These are phyloP conservation scores for Drosophila quinaria DNA, from an alignment of 2,888 invertebrate species.

Conservation along the genomic window DNA sequence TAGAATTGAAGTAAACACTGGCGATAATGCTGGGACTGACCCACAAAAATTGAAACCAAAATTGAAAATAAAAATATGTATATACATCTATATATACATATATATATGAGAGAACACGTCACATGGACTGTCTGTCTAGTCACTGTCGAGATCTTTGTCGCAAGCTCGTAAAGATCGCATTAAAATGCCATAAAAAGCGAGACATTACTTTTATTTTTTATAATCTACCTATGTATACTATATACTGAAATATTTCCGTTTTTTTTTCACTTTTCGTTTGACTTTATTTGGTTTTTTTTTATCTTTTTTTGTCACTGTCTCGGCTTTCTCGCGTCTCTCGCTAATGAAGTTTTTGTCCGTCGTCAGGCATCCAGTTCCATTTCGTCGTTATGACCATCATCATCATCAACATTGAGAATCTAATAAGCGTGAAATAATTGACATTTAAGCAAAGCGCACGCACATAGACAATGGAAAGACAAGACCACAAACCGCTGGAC, in stretches of 20 bases:
- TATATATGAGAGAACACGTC: background rate
- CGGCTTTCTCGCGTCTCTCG: slow-evolving; percentile 48
- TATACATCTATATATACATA: background rate
- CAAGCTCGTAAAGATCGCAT: slow-evolving; percentile 72
- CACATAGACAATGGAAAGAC: slow-evolving; percentile 69
- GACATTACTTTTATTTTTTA: slow-evolving; percentile 67
- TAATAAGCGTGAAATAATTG: slow-evolving; percentile 82
- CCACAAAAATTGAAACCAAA: slow-evolving; percentile 43
- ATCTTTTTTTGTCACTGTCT: slow-evolving; percentile 20
- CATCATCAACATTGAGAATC: slow-evolving; percentile 60
- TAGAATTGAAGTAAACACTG: background rate
- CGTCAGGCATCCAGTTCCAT: slow-evolving; percentile 31
- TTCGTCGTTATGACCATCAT: slow-evolving; percentile 18
- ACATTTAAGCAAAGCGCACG: slow-evolving; percentile 79
- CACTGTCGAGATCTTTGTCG: slow-evolving; percentile 63
- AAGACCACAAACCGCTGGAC: slow-evolving; percentile 29
- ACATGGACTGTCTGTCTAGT: slow-evolving; percentile 26
- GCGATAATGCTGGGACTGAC: slow-evolving; percentile 34
- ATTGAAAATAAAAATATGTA: background rate
- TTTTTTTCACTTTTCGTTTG: slow-evolving; percentile 54
- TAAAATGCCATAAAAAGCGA: slow-evolving; percentile 67
- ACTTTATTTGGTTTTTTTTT: slow-evolving; percentile 19
- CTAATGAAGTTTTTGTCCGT: slow-evolving; percentile 45
- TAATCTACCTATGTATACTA: slow-evolving; percentile 15
- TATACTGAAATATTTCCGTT: slow-evolving; percentile 20